Percentiles rank a stretch among this genome's conserved stretches.
Evolutionary conservation across 2,113 vertebrate genomes (phyloP).

Genomic region (Delphinus delphis): DNA sequence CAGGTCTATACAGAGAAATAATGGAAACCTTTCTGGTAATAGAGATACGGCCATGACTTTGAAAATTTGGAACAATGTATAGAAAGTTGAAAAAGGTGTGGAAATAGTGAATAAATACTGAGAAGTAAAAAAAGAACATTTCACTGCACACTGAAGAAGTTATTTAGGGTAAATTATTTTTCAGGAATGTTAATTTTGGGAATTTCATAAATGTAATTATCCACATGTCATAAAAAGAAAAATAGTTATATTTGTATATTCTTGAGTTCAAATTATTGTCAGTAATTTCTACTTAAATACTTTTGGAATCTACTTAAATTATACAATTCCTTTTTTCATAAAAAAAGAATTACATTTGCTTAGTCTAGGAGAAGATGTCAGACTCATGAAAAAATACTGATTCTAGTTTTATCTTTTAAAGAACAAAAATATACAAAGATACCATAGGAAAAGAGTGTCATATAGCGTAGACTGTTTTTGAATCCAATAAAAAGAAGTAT

Average conservation of each 20-base stretch:
- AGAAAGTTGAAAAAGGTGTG: not conserved
- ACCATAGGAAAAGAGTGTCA: not conserved
- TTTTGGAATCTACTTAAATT: not conserved
- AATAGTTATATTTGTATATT: not conserved
- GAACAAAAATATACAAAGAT: not conserved
- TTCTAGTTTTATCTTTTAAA: not conserved
- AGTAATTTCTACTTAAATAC: not conserved
- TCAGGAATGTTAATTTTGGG: not conserved
- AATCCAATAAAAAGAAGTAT: not conserved
- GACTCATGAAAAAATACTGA: not conserved
- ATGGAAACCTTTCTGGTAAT: not conserved
- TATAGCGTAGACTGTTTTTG: not conserved
- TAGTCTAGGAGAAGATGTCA: not conserved
- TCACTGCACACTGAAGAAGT: not conserved
- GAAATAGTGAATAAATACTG: slow-evolving; percentile 3
- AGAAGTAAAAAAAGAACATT: not conserved
- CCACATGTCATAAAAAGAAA: not conserved
- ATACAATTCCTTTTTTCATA: not conserved
- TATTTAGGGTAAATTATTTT: not conserved
- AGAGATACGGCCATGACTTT: not conserved
- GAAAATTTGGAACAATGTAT: not conserved
- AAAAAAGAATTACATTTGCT: not conserved
- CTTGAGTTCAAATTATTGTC: not conserved
- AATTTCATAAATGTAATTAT: not conserved
- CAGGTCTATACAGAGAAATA: not conserved